phyloP scores from a whole-genome alignment of 2,113 vertebrate species.

The Microcebus jonahi region DNA sequence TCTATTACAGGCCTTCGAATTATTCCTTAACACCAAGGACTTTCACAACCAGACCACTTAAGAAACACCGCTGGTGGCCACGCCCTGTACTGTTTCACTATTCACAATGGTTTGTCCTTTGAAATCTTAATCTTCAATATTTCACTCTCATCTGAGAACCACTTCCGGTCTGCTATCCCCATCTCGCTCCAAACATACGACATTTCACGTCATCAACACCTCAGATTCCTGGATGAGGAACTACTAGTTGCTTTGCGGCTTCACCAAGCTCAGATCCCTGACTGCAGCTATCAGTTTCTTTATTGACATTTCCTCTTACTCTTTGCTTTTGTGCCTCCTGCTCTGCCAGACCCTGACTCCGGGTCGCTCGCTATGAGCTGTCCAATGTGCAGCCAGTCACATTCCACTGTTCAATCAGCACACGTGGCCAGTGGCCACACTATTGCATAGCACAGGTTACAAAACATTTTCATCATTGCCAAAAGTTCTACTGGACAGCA shows the following conservation, averaged over 20 bases:
- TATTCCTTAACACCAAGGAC: not conserved
- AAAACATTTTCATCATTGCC: not conserved
- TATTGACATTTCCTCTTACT: not conserved
- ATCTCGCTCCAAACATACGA: not conserved
- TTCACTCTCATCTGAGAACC: not conserved
- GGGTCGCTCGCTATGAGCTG: fast-evolving
- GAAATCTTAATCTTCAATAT: not conserved
- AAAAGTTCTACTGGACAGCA: not conserved
- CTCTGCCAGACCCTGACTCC: not conserved
- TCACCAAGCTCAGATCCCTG: not conserved
- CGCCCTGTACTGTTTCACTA: not conserved
- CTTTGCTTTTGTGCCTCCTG: not conserved
- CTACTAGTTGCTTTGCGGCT: not conserved
- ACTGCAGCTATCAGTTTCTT: not conserved
- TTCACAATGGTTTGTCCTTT: not conserved
- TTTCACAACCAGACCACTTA: not conserved
- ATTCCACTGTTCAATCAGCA: not conserved
- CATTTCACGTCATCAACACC: not conserved
- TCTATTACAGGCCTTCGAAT: not conserved
- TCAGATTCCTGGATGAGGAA: not conserved
- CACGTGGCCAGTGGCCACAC: no score
- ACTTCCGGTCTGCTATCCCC: not conserved
- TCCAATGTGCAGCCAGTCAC: not conserved
- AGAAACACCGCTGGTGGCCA: not conserved
- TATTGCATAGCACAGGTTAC: not conserved